Percentiles rank a stretch among this genome's conserved stretches.
These are phyloP conservation scores for Alcis repandata DNA, from an alignment of 2,888 invertebrate species.

Conservation along the genomic window DNA sequence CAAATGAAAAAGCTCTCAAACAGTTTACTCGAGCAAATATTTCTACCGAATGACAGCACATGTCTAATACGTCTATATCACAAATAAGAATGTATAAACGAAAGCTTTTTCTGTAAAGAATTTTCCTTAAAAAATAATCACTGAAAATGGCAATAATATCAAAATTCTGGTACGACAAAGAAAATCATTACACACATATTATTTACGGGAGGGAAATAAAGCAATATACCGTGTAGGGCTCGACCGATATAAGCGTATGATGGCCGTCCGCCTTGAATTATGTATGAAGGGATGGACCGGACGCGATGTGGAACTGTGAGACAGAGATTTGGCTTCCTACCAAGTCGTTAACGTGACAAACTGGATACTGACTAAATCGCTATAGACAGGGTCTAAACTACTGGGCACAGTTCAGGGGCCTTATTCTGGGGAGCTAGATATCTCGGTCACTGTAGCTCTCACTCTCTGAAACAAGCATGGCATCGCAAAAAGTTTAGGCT, in stretches of 20 bases:
- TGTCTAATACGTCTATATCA: not conserved
- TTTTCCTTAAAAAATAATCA: constrained; percentile 3
- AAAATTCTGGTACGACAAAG: constrained; percentile 40
- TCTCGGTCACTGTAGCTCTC: too few species aligned
- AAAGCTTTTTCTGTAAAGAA: not conserved
- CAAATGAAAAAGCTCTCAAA: not conserved
- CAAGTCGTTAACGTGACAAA: constrained; percentile 29
- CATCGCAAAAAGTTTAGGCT: too few species aligned
- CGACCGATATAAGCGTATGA: constrained; percentile 63
- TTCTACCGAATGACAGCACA: not conserved
- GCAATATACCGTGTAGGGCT: constrained; percentile 54
- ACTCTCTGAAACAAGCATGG: too few species aligned
- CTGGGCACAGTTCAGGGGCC: not conserved
- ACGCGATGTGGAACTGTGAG: constrained; percentile 38
- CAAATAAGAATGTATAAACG: not conserved
- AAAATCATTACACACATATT: constrained; percentile 56
- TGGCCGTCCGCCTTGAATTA: constrained; percentile 65
- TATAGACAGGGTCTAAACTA: not conserved
- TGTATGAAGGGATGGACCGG: constrained; percentile 61
- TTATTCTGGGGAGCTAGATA: too few species aligned
- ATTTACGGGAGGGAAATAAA: constrained; percentile 56
- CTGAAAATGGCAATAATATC: constrained; percentile 25
- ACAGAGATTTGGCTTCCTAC: constrained; percentile 41
- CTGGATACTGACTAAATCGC: constrained; percentile 1
- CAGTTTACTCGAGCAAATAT: not conserved